Conservation (phyloP, 2,888 invertebrate species). For the Caenorhabditis angaria region DNA sequence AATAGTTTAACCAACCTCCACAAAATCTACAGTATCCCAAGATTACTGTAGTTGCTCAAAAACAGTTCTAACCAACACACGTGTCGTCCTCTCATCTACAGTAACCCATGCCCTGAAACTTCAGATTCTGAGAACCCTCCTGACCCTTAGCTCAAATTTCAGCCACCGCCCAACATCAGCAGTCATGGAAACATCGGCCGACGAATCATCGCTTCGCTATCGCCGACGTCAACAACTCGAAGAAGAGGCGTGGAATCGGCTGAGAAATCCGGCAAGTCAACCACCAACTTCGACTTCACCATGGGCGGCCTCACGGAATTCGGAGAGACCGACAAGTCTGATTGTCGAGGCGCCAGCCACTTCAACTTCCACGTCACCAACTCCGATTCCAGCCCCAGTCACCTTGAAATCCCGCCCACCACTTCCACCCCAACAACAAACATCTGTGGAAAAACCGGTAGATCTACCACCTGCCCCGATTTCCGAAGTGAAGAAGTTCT, state of each 20-base stretch:
- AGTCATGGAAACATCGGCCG: conserved; percentile 19
- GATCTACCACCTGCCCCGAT: conserved; percentile 15
- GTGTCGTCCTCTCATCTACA: too few relatives aligned
- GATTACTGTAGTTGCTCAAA: too few relatives aligned
- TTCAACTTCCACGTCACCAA: conserved; percentile 32
- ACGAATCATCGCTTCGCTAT: conserved; percentile 56
- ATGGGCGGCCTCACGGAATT: conserved; percentile 31
- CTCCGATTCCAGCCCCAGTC: conserved; percentile 14
- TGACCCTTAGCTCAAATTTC: conserved; percentile 21
- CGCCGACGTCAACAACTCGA: conserved; percentile 66
- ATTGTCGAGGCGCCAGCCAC: conserved; percentile 20
- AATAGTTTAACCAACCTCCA: too few relatives aligned
- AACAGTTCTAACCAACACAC: too few relatives aligned
- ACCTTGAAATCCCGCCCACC: conserved; percentile 17
- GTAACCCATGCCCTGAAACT: too few relatives aligned
- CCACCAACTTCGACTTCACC: conserved; percentile 21
- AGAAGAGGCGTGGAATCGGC: conserved; percentile 66
- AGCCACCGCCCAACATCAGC: conserved; percentile 19
- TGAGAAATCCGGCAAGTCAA: conserved; percentile 42
- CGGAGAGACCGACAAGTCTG: conserved; percentile 24
- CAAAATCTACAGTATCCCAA: too few relatives aligned
- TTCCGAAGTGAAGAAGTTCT: background rate
- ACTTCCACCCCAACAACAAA: conserved; percentile 35
- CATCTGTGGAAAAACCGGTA: conserved; percentile 31
- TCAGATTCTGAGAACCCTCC: too few relatives aligned